Evolutionary conservation across 2,113 vertebrate genomes (phyloP).

Genomic region (Dinomys branickii): DNA sequence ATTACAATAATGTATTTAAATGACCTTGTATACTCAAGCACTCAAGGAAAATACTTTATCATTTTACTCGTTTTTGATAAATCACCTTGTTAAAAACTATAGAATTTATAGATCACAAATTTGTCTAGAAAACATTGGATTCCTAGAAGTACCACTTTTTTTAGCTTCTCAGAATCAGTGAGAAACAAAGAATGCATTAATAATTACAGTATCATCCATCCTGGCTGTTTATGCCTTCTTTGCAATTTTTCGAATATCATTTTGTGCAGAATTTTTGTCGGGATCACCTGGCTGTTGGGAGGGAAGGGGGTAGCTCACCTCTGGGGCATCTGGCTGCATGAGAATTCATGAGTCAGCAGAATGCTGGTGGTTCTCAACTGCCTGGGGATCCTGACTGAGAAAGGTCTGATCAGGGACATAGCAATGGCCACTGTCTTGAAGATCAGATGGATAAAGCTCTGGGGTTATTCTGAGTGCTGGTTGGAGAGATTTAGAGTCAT

Average conservation of each 20-base stretch:
- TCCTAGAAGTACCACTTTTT: not conserved
- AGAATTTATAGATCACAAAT: constrained; percentile 54
- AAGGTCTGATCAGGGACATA: not conserved
- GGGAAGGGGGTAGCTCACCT: not conserved
- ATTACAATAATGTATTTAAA: constrained; percentile 65
- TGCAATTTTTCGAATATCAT: not conserved
- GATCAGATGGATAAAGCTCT: not conserved
- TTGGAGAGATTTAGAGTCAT: not conserved
- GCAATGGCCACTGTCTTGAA: not conserved
- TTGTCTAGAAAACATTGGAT: constrained; percentile 44
- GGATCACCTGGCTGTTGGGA: not conserved
- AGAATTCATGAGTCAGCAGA: not conserved
- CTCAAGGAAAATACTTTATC: not conserved
- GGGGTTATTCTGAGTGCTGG: not conserved
- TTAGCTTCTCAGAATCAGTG: not conserved
- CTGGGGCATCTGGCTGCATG: not conserved
- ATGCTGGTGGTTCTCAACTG: not conserved
- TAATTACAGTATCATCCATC: not conserved
- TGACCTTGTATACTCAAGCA: constrained; percentile 37
- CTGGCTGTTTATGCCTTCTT: not conserved
- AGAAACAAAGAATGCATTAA: not conserved
- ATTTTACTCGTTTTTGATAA: constrained; percentile 63
- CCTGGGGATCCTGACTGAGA: not conserved
- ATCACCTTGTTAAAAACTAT: constrained; percentile 52
- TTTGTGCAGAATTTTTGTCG: not conserved